Conservation (phyloP, 2,113 vertebrate genomes). For the Calyptomena viridis region DNA sequence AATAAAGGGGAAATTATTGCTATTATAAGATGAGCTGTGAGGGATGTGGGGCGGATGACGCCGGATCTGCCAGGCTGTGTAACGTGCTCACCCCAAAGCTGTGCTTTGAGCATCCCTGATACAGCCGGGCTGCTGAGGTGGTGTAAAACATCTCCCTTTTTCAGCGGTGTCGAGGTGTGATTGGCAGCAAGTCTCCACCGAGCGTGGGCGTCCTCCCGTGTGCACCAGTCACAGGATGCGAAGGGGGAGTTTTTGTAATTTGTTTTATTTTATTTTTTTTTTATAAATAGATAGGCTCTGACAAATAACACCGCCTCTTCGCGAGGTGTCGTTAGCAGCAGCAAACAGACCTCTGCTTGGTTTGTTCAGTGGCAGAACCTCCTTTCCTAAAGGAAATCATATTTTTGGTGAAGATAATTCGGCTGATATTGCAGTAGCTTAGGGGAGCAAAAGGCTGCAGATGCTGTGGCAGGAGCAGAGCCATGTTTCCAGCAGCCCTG, state of each 20-base stretch:
- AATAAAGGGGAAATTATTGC: constrained; percentile 56
- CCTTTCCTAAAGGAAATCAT: constrained; percentile 55
- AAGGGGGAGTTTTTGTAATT: constrained; percentile 18
- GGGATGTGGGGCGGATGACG: background rate
- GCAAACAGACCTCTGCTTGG: constrained; percentile 31
- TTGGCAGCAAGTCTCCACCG: constrained; percentile 36
- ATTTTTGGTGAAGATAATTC: constrained; percentile 18
- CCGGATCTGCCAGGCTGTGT: background rate
- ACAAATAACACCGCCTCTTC: constrained; percentile 33
- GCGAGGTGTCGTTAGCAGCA: constrained; percentile 2
- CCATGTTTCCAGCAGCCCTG: background rate
- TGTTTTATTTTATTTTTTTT: constrained; percentile 8
- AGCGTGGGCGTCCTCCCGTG: background rate
- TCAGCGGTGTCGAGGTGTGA: constrained; percentile 2
- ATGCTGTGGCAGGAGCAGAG: background rate
- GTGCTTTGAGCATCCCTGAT: background rate
- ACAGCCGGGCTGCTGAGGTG: background rate
- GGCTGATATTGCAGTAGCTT: background rate
- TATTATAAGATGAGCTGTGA: background rate
- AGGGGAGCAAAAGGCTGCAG: background rate
- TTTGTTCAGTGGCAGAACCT: constrained; percentile 46
- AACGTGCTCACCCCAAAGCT: background rate
- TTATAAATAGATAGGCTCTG: constrained; percentile 25
- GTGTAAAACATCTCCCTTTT: constrained; percentile 18
- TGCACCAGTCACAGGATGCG: background rate